A percentile compares a stretch with the other conserved stretches of the same genome.
phyloP scores from a whole-genome alignment of 1,140 invertebrate genomes.

The Melanaphis sacchari region DNA sequence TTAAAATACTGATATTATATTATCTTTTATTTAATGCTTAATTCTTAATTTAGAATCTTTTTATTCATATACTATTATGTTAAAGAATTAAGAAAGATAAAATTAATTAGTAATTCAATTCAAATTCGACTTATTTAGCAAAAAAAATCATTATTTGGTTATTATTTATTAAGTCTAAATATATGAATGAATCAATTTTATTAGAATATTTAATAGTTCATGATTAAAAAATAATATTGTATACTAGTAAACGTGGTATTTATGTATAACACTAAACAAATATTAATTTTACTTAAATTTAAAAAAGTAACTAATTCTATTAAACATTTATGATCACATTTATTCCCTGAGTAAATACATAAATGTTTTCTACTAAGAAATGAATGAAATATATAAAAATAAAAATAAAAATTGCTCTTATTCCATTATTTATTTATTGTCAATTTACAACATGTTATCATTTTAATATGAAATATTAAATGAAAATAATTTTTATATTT shows the following conservation, averaged over 20 bases:
- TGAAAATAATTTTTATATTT: not conserved
- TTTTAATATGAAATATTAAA: not conserved
- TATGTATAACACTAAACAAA: not conserved
- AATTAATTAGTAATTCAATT: not conserved
- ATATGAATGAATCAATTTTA: not conserved
- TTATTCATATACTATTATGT: not conserved
- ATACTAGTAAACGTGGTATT: not conserved
- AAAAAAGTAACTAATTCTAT: not conserved
- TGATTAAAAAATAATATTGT: not conserved
- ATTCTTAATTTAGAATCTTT: not conserved
- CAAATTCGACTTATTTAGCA: not conserved
- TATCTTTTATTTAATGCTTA: not conserved
- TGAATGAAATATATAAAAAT: not conserved
- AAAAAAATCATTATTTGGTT: not conserved
- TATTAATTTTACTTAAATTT: not conserved
- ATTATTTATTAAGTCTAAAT: not conserved
- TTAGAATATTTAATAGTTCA: not conserved
- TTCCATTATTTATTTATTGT: not conserved
- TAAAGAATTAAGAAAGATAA: not conserved
- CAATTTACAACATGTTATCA: not conserved
- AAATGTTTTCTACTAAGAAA: not conserved
- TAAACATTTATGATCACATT: not conserved
- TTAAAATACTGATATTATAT: not conserved
- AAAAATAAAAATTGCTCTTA: not conserved
- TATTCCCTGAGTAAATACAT: not conserved